phyloP scores from a whole-genome alignment of 1,140 invertebrate genomes.

The Bombus picipes region DNA sequence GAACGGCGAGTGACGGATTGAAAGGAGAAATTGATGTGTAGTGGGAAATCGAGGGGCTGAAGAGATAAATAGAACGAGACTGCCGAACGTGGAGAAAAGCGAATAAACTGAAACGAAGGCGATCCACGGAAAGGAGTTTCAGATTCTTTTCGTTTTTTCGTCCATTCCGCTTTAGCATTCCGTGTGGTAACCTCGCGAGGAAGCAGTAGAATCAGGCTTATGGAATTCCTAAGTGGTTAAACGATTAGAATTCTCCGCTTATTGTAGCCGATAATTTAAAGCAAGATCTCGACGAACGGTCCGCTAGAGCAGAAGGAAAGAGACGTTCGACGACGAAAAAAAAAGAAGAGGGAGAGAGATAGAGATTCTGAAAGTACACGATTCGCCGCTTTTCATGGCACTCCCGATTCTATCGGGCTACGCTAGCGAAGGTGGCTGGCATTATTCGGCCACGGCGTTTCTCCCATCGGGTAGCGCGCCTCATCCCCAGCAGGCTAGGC shows the following conservation, averaged over 20 bases:
- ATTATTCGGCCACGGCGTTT: slow-evolving; percentile 54
- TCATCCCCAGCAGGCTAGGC: background rate
- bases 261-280: background rate
- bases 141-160: background rate
- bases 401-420: slow-evolving; percentile 36
- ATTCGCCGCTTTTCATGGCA: slow-evolving; percentile 24
- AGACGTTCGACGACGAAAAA: background rate
- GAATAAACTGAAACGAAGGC: background rate
- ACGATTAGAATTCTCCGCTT: slow-evolving; percentile 4
- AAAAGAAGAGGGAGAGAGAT: background rate
- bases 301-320: background rate
- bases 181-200: background rate
- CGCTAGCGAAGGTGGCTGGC: slow-evolving; percentile 3
- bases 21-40: slow-evolving; percentile 47
- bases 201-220: background rate
- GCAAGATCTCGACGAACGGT: background rate
- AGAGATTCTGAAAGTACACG: background rate
- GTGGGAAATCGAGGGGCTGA: slow-evolving; percentile 34
- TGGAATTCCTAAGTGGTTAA: background rate
- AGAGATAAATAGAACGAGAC: slow-evolving; percentile 23
- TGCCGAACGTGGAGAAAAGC: background rate
- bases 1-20: slow-evolving; percentile 43
- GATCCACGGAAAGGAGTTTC: background rate
- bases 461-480: slow-evolving; percentile 9
- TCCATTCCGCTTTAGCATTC: background rate